These are phyloP conservation scores for Pseudolaguvia tuberculata DNA, from an alignment of 2,113 vertebrate species.

Conservation along the genomic window DNA sequence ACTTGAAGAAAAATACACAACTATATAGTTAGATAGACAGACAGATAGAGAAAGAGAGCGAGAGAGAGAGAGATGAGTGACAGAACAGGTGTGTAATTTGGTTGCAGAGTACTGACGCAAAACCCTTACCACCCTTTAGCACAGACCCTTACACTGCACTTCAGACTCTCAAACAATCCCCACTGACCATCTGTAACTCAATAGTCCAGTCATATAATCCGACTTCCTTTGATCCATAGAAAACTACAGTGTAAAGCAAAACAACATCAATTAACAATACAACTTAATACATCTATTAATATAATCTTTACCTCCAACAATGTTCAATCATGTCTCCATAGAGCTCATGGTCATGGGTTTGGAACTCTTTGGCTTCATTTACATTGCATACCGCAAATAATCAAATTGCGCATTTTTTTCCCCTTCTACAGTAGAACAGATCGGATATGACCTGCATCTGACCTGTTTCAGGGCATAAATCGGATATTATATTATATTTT, in stretches of 20 bases:
- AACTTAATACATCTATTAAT: too few species aligned
- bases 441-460: too few species aligned
- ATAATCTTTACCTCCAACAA: too few species aligned
- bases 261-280: too few species aligned
- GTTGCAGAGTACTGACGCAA: conserved; percentile 33
- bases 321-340: too few species aligned
- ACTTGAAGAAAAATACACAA: background rate
- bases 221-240: conserved; percentile 17
- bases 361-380: too few species aligned
- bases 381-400: too few species aligned
- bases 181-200: background rate
- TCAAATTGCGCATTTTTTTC: too few species aligned
- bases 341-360: too few species aligned
- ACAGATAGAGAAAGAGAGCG: conserved; percentile 23
- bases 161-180: conserved; percentile 11
- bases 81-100: conserved; percentile 64
- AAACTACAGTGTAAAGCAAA: background rate
- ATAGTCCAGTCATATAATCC: background rate
- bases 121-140: conserved; percentile 25
- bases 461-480: background rate
- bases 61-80: conserved; percentile 60
- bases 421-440: too few species aligned
- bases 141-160: conserved; percentile 6
- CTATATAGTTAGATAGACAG: background rate
- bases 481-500: too few species aligned